phyloP scores from a whole-genome alignment of 2,797 vertebrate species.

The Pseudocheirus occidentalis region DNA sequence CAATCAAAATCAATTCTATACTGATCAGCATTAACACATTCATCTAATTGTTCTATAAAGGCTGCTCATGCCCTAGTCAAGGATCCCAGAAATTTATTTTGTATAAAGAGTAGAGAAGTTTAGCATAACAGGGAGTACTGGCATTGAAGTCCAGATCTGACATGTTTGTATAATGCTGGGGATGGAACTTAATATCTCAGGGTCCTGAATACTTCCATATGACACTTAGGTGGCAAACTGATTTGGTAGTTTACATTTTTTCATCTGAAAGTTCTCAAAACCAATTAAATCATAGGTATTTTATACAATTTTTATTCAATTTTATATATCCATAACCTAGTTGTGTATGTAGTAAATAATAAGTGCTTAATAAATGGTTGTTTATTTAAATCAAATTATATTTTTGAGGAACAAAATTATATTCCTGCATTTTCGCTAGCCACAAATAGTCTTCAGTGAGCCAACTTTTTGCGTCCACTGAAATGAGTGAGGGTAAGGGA shows the following conservation, averaged over 20 bases:
- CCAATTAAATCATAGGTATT: not conserved
- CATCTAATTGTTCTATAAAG: not conserved
- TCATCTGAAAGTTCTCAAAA: not conserved
- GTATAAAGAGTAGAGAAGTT: not conserved
- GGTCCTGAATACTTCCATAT: not conserved
- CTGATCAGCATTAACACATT: not conserved
- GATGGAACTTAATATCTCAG: not conserved
- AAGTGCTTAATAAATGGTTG: not conserved
- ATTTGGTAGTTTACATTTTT: not conserved
- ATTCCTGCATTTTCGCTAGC: accelerated
- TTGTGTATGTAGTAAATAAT: not conserved
- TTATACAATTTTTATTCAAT: not conserved
- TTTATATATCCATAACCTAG: not conserved
- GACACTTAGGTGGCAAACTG: not conserved
- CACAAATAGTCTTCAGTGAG: not conserved
- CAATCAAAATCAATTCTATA: not conserved
- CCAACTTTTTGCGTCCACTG: not conserved
- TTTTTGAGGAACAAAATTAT: not conserved
- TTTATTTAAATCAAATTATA: not conserved
- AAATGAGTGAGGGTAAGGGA: not conserved
- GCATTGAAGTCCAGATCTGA: not conserved
- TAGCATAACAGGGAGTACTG: not conserved
- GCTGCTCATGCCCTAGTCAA: not conserved
- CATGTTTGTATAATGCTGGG: not conserved
- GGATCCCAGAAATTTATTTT: not conserved